A percentile compares a stretch with the other conserved stretches of the same genome.
Evolutionary conservation across 2,888 invertebrate genomes (phyloP).

Genomic region (Acanthosepion esculentum): DNA sequence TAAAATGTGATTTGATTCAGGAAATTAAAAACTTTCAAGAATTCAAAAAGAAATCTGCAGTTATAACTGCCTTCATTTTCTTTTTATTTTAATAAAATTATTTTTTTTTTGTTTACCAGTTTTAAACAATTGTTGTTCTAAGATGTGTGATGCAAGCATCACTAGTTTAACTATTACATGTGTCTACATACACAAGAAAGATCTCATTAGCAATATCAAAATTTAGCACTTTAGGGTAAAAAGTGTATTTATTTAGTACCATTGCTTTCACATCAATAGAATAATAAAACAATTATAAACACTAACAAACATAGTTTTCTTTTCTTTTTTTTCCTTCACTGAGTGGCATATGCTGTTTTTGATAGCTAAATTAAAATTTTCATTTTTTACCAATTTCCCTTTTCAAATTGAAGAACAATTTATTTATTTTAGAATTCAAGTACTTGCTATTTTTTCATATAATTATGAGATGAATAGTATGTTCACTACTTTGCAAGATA

Average conservation of each 20-base stretch:
- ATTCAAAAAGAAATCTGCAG: neutral
- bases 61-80: neutral
- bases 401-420: too few species aligned
- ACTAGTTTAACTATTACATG: neutral
- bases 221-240: neutral
- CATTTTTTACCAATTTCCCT: too few species aligned
- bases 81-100: neutral
- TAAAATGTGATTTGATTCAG: neutral
- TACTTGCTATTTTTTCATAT: too few species aligned
- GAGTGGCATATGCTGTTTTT: too few species aligned
- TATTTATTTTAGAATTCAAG: too few species aligned
- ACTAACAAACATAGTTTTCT: neutral
- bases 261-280: neutral
- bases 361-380: too few species aligned
- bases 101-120: neutral
- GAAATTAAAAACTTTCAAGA: neutral
- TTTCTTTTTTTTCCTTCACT: neutral
- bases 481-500: too few species aligned
- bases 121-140: neutral
- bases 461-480: too few species aligned
- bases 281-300: neutral
- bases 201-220: neutral
- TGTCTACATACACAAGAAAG: neutral
- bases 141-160: neutral
- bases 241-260: neutral